Conservation (phyloP, 2,113 vertebrate species). For the Nyctibius bracteatus region DNA sequence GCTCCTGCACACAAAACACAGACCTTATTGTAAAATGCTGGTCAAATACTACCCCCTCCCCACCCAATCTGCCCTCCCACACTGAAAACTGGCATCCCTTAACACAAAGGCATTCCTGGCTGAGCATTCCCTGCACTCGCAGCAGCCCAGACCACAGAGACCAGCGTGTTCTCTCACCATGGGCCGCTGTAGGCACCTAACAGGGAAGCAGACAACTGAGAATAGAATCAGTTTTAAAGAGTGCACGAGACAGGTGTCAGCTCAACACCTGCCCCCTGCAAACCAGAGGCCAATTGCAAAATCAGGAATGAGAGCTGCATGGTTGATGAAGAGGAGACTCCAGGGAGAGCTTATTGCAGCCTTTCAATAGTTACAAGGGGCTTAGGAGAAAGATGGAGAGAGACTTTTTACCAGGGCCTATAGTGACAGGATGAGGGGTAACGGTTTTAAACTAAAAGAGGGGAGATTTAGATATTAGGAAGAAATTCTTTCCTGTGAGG, state of each 20-base stretch:
- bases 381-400: background rate
- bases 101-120: background rate
- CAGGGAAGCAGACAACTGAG: background rate
- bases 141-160: background rate
- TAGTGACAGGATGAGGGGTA: background rate
- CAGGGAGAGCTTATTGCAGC: background rate
- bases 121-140: background rate
- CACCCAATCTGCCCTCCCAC: background rate
- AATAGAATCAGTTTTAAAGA: background rate
- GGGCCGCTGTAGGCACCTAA: background rate
- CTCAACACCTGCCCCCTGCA: background rate
- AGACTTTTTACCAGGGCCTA: background rate
- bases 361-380: background rate
- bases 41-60: background rate
- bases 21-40: background rate
- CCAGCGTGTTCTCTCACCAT: background rate
- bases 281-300: background rate
- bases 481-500: background rate
- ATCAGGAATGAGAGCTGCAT: background rate
- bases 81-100: background rate
- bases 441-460: background rate
- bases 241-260: background rate
- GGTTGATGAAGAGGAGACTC: background rate
- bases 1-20: conserved; percentile 77
- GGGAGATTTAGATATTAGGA: background rate